These are phyloP conservation scores for Sebastes diaconus DNA, from an alignment of 2,797 vertebrate genomes.

Conservation along the genomic window DNA sequence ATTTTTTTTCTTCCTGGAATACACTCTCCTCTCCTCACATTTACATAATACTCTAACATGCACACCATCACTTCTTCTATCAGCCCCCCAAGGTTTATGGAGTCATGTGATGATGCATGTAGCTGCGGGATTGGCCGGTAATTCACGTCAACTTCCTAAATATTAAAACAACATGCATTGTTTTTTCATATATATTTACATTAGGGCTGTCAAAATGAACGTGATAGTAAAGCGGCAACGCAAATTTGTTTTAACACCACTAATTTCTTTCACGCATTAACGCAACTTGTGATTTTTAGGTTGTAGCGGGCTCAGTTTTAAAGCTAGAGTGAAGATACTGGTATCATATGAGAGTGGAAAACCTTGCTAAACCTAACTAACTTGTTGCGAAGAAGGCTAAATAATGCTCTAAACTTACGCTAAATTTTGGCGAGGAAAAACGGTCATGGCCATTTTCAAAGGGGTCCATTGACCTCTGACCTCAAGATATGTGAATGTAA, in stretches of 20 bases:
- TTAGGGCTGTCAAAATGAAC: background rate
- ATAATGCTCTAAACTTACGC: no score
- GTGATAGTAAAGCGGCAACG: no score
- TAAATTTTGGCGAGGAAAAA: no score
- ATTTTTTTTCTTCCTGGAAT: constrained; percentile 47
- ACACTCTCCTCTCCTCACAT: constrained; percentile 59
- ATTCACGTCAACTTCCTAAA: constrained; percentile 42
- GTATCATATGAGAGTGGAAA: no score
- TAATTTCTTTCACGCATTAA: no score
- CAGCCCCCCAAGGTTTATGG: constrained; percentile 62
- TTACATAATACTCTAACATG: constrained; percentile 72
- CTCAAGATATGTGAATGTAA: no score
- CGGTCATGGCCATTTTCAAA: no score
- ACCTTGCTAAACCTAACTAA: rapidly evolving
- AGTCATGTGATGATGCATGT: constrained; percentile 55
- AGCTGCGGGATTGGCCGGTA: constrained; percentile 29
- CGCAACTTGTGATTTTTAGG: no score
- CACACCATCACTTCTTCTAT: constrained; percentile 55
- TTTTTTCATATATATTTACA: background rate
- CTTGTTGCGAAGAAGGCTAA: rapidly evolving
- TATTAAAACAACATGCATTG: constrained; percentile 24
- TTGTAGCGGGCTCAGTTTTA: no score
- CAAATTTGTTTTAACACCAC: no score
- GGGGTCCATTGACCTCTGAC: no score
- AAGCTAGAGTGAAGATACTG: no score